Conservation (phyloP, 2,113 vertebrate genomes). For the Triplophysa siluroides region DNA sequence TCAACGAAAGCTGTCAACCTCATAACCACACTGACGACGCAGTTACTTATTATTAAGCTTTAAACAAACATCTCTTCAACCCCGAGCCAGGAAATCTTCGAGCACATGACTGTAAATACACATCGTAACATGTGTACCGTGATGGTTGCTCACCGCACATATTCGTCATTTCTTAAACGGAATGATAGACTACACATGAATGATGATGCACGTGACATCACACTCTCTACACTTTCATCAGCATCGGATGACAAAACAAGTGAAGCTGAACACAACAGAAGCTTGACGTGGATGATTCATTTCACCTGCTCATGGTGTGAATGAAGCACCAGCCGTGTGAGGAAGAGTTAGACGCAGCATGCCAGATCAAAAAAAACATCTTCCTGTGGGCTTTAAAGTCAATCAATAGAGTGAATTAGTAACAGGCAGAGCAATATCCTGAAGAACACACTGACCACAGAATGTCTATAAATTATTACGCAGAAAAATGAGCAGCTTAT, state of each 20-base stretch:
- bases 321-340: constrained; percentile 69
- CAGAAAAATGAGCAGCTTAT: constrained; percentile 69
- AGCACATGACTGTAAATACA: too few relatives aligned
- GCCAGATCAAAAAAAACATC: constrained; percentile 69
- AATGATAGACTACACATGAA: too few relatives aligned
- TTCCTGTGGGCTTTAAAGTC: constrained; percentile 60
- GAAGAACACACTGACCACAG: constrained; percentile 72
- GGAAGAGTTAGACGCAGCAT: constrained; percentile 67
- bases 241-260: constrained; percentile 21
- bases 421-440: constrained; percentile 74
- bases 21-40: too few relatives aligned
- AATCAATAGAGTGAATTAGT: constrained; percentile 70
- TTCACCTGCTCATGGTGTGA: constrained; percentile 37
- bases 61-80: too few relatives aligned
- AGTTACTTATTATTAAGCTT: too few relatives aligned
- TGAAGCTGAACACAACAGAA: constrained; percentile 2
- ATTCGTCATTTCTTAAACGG: too few relatives aligned
- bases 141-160: too few relatives aligned
- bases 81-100: too few relatives aligned
- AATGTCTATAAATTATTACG: constrained; percentile 76
- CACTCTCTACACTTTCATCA: background rate
- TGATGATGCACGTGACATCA: constrained; percentile 37
- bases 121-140: too few relatives aligned
- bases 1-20: background rate
- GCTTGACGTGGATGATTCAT: constrained; percentile 28